A percentile compares a stretch with the other conserved stretches of the same genome.
These are phyloP conservation scores for Nudaria mundana DNA, from an alignment of 2,888 invertebrate species.

Conservation along the genomic window DNA sequence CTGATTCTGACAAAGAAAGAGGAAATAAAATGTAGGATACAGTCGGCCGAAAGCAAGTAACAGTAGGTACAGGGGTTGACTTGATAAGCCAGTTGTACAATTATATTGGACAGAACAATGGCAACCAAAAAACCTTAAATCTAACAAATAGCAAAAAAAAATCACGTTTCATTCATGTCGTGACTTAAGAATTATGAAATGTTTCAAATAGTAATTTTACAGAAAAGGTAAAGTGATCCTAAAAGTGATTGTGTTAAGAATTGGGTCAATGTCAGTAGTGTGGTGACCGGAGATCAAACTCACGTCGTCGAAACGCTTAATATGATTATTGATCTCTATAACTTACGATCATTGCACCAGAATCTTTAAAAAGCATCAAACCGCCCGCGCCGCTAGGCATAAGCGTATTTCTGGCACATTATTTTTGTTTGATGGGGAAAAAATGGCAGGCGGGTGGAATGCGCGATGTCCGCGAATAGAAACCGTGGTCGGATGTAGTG, in stretches of 20 bases:
- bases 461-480: slow-evolving; percentile 66
- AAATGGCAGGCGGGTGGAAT: slow-evolving; percentile 66
- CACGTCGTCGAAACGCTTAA: too few species aligned
- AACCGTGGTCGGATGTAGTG: slow-evolving; percentile 65
- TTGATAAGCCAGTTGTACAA: slow-evolving; percentile 1
- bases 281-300: too few species aligned
- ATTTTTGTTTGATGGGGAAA: slow-evolving; percentile 65
- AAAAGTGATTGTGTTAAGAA: too few species aligned
- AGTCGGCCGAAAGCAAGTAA: slow-evolving; percentile 18
- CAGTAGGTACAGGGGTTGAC: slow-evolving; percentile 5
- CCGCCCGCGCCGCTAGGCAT: too few species aligned
- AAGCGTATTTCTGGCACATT: slow-evolving; percentile 66
- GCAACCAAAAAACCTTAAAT: background rate
- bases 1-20: slow-evolving; percentile 76
- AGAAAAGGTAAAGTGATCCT: too few species aligned
- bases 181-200: too few species aligned
- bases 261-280: too few species aligned
- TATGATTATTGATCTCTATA: slow-evolving; percentile 10
- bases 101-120: slow-evolving; percentile 1
- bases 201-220: too few species aligned
- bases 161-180: too few species aligned
- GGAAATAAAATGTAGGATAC: slow-evolving; percentile 58
- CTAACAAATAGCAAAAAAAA: slow-evolving; percentile 1
- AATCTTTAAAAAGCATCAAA: too few species aligned
- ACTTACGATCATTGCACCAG: slow-evolving; percentile 27